Evolutionary conservation across 2,113 vertebrate genomes (phyloP), one percentile per base, ranked within the genome.

Genomic region (Callospermophilus lateralis): DNA sequence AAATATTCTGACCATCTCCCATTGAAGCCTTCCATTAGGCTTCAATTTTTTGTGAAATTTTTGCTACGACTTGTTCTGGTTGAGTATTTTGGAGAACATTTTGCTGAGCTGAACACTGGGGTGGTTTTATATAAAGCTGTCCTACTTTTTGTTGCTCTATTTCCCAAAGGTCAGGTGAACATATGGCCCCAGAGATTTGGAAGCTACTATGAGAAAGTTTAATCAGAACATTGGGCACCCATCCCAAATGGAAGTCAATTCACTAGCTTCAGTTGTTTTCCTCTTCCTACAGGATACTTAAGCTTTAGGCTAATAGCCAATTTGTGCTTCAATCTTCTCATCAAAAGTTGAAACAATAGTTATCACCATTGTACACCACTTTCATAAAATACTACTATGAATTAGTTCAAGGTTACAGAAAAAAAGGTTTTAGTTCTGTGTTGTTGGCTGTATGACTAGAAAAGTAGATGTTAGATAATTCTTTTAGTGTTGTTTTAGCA

Each of bases 191-290:
- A 63, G 65, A 92, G 51, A 97, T 94, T 78, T 84, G 48, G 93
- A 96, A 90, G 76, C 77, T 78, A 68, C 37, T 13, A 84, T 10
- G 70, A 91, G 9, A 3, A 28, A 83, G 53, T 84, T 95, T 70
- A 63, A 77, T 94, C 80, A 92, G 84, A 94, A 79, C 13, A 42
- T 12, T 94, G 93, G 79, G 84, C 87, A 96, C 39, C 19, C 15
- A 89, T 95, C 83, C 96, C 94, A 96, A 95, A 90, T 30, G 39
- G 37, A 98, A 97, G 67, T 65, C 93, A 73, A 83, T 83, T 94
- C 76, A 34, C 61, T 84, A 61, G 53, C 67, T 72, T 92, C 79
- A 68, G 53, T 83, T 96, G 32, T 93, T 95, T 95, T 90, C 13
- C n/a, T 58, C n/a, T 74, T 83, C 74, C 70, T 88, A 90, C 48